Evolutionary conservation across 2,113 vertebrate species (phyloP).

Genomic region (Phoenicopterus ruber): DNA sequence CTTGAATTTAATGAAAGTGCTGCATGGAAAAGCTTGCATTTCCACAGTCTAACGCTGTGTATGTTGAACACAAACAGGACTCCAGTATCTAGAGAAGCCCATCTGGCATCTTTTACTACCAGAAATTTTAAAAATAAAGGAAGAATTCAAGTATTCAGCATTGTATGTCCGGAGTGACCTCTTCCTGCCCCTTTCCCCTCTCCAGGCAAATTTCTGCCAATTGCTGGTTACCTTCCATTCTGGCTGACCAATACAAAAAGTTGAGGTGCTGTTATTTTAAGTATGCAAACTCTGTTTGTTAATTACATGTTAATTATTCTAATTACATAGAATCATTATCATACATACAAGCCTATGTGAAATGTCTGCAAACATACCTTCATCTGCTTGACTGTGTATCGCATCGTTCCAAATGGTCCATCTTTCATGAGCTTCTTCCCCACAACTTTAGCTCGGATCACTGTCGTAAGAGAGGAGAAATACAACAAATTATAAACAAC

Average conservation of each 20-base stretch:
- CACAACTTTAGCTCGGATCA: slow-evolving; percentile 95
- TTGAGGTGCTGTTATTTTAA: background rate
- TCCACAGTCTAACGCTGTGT: background rate
- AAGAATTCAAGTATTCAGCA: background rate
- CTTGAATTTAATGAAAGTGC: background rate
- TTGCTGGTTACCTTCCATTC: background rate
- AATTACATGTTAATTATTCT: background rate
- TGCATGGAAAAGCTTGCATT: background rate
- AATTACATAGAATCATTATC: background rate
- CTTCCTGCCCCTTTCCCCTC: background rate
- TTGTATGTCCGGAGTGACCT: background rate
- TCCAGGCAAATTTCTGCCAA: background rate
- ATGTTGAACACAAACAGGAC: background rate
- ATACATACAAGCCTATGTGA: background rate
- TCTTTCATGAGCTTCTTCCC: slow-evolving; percentile 95
- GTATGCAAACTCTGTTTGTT: background rate
- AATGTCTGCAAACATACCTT: slow-evolving; percentile 77
- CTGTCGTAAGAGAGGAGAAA: slow-evolving; percentile 72
- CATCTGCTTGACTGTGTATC: slow-evolving; percentile 96
- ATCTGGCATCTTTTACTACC: background rate
- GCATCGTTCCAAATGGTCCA: slow-evolving; percentile 89
- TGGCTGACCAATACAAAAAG: background rate
- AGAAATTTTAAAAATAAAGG: background rate
- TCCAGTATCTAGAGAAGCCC: background rate
- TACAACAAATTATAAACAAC: background rate